Evolutionary conservation across 2,113 vertebrate genomes (phyloP), one percentile per base, ranked within the genome.

Genomic region (Shinisaurus crocodilurus): DNA sequence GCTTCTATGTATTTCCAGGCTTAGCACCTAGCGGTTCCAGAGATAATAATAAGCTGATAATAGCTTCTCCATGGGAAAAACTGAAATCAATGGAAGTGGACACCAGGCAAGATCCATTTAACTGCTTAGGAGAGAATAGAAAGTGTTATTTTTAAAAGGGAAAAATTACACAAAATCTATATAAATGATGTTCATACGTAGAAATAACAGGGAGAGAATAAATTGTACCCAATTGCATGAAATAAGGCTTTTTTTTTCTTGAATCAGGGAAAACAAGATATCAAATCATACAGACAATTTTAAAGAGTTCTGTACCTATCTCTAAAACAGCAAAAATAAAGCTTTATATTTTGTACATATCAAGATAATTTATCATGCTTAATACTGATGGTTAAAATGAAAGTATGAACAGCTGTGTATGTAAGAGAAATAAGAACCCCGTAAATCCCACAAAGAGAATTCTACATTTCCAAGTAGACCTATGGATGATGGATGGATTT

Each of bases 11-110:
- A 1, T 1, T 93, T 76, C 80, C 60, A 83, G 79, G 84, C 70
- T 79, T 93, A 90, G 70, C 75, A 91, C 37, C 91, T 84, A 43
- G 65, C 54, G 25, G 88, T 84, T 92, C 15, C 20, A 69, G 86
- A 92, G 89, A 80, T 92, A 12, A 43, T n/a, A n/a, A n/a, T n/a
- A 60, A 82, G 69, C 48, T 63, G 50, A 27, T 92, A 40, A 89
- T 87, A 93, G 85, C 67, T 0, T 8, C 90, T 91, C 3, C 0
- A 43, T 65, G 67, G 74, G 84, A 88, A 50, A 67, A 82, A 37
- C 79, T 34, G 70, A 90, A 88, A 89, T 83, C 54, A 65, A 13
- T 76, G 70, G 82, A 82, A 76, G 83, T 1, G 1, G 81, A 74
- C 8, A 45, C 67, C 37, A 34, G 57, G 60, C 80, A 84, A 77